Conservation (phyloP, 2,888 invertebrate species). For the Erebia ligea region DNA sequence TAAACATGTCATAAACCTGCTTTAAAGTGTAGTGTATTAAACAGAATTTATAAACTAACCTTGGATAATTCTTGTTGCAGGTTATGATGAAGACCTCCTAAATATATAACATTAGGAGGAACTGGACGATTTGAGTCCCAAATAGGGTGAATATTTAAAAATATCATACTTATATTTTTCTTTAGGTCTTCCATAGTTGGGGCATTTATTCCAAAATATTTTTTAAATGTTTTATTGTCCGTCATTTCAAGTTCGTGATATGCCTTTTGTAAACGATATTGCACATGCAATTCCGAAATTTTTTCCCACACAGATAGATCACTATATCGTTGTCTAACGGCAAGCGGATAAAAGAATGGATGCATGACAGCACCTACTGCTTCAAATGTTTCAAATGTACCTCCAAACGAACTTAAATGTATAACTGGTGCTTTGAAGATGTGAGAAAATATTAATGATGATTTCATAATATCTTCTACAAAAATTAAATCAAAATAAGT, state of each 20-base stretch:
- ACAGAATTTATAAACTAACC: slow-evolving; percentile 37
- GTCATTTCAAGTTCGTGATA: slow-evolving; percentile 17
- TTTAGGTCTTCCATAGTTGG: slow-evolving; percentile 44
- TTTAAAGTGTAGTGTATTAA: background rate
- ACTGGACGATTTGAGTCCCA: slow-evolving; percentile 59
- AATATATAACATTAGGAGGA: slow-evolving; percentile 61
- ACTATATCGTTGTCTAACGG: slow-evolving; percentile 32
- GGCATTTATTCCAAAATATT: slow-evolving; percentile 28
- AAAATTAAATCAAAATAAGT: slow-evolving; percentile 40
- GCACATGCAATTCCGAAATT: slow-evolving; percentile 29
- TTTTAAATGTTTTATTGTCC: slow-evolving; percentile 37
- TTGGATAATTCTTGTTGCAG: slow-evolving; percentile 57
- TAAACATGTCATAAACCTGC: background rate
- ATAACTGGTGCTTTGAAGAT: slow-evolving; percentile 41
- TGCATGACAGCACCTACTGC: slow-evolving; percentile 39
- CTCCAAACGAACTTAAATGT: slow-evolving; percentile 40
- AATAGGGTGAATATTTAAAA: slow-evolving; percentile 63
- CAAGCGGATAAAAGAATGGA: slow-evolving; percentile 38
- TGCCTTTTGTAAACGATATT: slow-evolving; percentile 15
- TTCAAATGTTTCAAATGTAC: slow-evolving; percentile 30
- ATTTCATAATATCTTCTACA: slow-evolving; percentile 31
- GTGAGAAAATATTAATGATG: slow-evolving; percentile 38
- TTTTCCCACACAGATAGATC: slow-evolving; percentile 45
- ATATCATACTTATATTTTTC: slow-evolving; percentile 55
- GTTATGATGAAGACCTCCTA: slow-evolving; percentile 66